Evolutionary conservation across 2,888 invertebrate species (phyloP).

Genomic region (Trissolcus japonicus): DNA sequence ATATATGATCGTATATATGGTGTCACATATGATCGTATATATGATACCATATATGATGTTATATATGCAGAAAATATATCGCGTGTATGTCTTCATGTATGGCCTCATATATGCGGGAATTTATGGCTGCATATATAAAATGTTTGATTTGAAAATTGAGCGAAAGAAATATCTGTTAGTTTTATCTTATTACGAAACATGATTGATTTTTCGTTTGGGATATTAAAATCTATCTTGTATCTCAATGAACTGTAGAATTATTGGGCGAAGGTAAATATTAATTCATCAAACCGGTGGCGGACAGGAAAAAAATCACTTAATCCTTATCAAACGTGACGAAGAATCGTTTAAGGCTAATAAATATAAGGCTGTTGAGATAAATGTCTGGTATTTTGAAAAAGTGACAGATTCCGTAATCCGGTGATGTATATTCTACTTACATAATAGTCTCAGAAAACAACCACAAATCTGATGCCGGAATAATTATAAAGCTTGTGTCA

Average conservation of each 20-base stretch:
- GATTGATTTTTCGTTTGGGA: constrained; percentile 14
- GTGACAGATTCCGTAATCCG: constrained; percentile 25
- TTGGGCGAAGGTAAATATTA: constrained; percentile 24
- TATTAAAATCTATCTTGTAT: constrained; percentile 19
- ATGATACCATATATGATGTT: too few relatives aligned
- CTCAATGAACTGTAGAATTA: constrained; percentile 40
- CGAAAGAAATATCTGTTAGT: neutral
- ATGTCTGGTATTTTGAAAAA: constrained; percentile 1
- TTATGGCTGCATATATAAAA: too few relatives aligned
- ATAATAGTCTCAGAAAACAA: too few relatives aligned
- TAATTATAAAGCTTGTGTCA: too few relatives aligned
- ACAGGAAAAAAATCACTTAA: constrained; percentile 32
- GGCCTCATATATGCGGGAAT: neutral
- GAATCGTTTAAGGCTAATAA: constrained; percentile 39
- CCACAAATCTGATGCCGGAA: too few relatives aligned
- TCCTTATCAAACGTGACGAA: constrained; percentile 46
- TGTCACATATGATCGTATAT: too few relatives aligned
- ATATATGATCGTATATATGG: too few relatives aligned
- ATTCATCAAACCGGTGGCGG: constrained; percentile 20
- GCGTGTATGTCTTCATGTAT: too few relatives aligned
- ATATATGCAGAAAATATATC: too few relatives aligned
- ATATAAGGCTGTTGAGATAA: constrained; percentile 15
- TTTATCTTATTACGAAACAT: constrained; percentile 20
- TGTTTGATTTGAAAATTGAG: neutral
- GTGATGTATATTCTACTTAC: constrained; percentile 33